A percentile compares a stretch with the other conserved stretches of the same genome.
Evolutionary conservation across 2,888 invertebrate genomes (phyloP).

Genomic region (Ophonus ardosiacus): DNA sequence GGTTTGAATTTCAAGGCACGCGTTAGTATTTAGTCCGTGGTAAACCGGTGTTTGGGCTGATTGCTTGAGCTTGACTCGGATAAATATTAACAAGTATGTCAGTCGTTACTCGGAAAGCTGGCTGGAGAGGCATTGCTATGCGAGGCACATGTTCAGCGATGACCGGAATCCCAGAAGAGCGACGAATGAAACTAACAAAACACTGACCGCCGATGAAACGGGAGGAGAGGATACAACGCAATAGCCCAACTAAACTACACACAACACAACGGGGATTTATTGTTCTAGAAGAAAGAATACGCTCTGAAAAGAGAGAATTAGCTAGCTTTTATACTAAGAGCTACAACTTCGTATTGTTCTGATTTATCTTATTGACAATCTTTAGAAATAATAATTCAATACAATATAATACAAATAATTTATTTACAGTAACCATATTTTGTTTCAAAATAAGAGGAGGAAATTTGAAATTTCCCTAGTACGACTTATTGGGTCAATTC

Average conservation of each 20-base stretch:
- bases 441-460: no score
- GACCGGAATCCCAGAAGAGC: conserved; percentile 58
- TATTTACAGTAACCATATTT: no score
- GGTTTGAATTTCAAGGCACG: conserved; percentile 61
- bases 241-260: not conserved
- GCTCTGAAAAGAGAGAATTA: no score
- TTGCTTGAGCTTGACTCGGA: conserved; percentile 57
- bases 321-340: no score
- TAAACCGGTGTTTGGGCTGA: conserved; percentile 60
- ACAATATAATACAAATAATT: no score
- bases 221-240: not conserved
- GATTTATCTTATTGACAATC: no score
- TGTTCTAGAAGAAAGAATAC: no score
- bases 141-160: conserved; percentile 45
- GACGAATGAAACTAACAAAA: conserved; percentile 32
- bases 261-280: not conserved
- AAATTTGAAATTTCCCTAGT: no score
- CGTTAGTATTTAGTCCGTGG: conserved; percentile 60
- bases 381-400: no score
- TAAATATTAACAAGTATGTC: conserved; percentile 64
- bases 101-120: conserved; percentile 46
- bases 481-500: no score
- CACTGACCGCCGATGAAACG: conserved; percentile 11
- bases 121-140: conserved; percentile 40
- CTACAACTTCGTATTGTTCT: no score